phyloP scores from a whole-genome alignment of 2,888 invertebrate genomes.

The Syritta pipiens region DNA sequence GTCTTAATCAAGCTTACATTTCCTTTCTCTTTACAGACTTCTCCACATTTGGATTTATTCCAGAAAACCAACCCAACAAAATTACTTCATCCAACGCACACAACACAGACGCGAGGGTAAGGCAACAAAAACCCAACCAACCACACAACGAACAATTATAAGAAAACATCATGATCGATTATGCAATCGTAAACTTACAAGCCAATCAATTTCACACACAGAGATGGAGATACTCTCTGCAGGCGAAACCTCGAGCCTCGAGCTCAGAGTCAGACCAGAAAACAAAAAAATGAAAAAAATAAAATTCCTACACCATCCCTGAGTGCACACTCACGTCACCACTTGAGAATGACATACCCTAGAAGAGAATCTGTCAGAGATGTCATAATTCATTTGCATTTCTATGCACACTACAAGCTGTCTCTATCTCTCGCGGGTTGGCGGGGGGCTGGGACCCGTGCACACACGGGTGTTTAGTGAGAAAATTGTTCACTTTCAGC shows the following conservation, averaged over 20 bases:
- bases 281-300: no score
- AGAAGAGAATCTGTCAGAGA: constrained; percentile 66
- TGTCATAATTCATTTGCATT: constrained; percentile 69
- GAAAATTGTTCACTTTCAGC: constrained; percentile 62
- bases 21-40: constrained; percentile 55
- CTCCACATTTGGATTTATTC: constrained; percentile 52
- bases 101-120: constrained; percentile 16
- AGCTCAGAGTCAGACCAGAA: no score
- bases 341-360: constrained; percentile 68
- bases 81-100: constrained; percentile 9
- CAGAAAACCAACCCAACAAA: constrained; percentile 25
- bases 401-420: constrained; percentile 30
- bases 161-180: constrained; percentile 57
- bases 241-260: no score
- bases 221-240: background rate
- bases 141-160: no score
- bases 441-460: background rate
- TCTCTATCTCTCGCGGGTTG: background rate
- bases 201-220: constrained; percentile 57
- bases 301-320: constrained; percentile 45
- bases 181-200: constrained; percentile 55
- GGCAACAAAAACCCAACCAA: constrained; percentile 44
- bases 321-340: constrained; percentile 62
- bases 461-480: constrained; percentile 51
- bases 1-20: constrained; percentile 55